Evolutionary conservation across 1,140 invertebrate genomes (phyloP), one percentile per base, ranked within the genome.

Genomic region (Onthophagus taurus): DNA sequence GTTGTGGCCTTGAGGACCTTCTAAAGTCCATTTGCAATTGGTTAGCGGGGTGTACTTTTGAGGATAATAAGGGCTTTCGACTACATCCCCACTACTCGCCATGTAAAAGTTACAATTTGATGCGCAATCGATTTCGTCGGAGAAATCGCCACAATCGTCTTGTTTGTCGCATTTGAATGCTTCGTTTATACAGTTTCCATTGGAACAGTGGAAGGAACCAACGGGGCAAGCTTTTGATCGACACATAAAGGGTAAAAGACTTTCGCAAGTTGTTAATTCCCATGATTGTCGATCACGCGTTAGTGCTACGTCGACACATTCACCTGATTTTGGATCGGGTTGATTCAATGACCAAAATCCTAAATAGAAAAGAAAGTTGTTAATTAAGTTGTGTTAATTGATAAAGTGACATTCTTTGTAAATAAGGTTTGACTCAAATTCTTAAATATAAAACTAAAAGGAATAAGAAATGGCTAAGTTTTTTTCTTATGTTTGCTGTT

Each of bases 21-120:
- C 93, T 33, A 98, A 70, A 1, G 92, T 95, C 93, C 94, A 97
- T 68, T 93, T 93, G 65, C 93, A 97, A 59, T 95, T 89, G 42
- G 82, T 81, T 37, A 94, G 77, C 2, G 89, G 75, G 41, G 78
- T 76, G 63, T 97, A 97, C 58, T 90, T 89, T 53, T 90, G 85
- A 2, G 93, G 92, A 66, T 93, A 96, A 61, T 90, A 92, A 1
- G 89, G 87, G 51, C 89, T 92, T 63, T 93, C 87, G 14, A 98
- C 86, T 4, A 91, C 86, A 65, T 95, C 93, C n/a, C 88, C 89
- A 55, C 87, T 89, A 50, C 87, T 90, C 9, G 85, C 89, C 76
- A 93, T 86, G 57, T 95, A 91, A 61, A 78, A 93, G 60, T 93
- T 85, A 64, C 91, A 96, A 47, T 86, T 81, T 12, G 73, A 70